Base-by-base conservation (phyloP, 2,888 invertebrate species). In the Lumbricus terrestris region DNA sequence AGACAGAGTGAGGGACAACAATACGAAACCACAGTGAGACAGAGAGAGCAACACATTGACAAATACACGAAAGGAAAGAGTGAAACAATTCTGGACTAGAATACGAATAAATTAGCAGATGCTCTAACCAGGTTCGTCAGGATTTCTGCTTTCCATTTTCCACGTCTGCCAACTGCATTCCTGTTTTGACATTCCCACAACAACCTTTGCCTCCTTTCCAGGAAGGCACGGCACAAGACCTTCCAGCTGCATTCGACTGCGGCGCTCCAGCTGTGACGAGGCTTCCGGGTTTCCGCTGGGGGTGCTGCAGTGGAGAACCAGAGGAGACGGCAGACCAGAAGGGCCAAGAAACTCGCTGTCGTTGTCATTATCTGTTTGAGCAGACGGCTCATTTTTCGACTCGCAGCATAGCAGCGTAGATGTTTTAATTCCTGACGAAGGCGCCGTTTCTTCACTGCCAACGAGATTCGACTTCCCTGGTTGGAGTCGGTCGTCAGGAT, bases 161-260 rank as follows among this genome's bases (percentile, higher is more conserved):
- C 83, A 83, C 15, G 83, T 33, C 34, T 23, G 35, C 85, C 34
- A 85, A 35, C 85, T 29, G 15, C 20, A 23, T 1, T 85, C 85
- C 85, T 85, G 85, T 23, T 85, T 37, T 23, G 85, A 85, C 85
- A 85, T 85, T 37, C 18, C 85, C 6, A 29, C 35, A 85, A 29
- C 35, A 85, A 23, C 85, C 85, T 85, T 85, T 37, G 85, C 85
- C 85, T 85, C 85, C 37, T 85, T 85, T 37, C 85, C 34, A 34
- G 85, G 85, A 35, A 85, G 33, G 85, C 85, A 85, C 18, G 85
- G 85, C 23, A 85, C 34, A 20, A 85, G 85, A 23, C 85, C 85
- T 85, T 85, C 85, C 85, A 85, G 37, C 85, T 85, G 85, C 85
- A 85, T 85, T 29, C 37, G 34, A 85, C 85, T 85, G 34, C 85